Evolutionary conservation across 1,140 invertebrate species (phyloP).

Genomic region (Lasaia peninsularis): DNA sequence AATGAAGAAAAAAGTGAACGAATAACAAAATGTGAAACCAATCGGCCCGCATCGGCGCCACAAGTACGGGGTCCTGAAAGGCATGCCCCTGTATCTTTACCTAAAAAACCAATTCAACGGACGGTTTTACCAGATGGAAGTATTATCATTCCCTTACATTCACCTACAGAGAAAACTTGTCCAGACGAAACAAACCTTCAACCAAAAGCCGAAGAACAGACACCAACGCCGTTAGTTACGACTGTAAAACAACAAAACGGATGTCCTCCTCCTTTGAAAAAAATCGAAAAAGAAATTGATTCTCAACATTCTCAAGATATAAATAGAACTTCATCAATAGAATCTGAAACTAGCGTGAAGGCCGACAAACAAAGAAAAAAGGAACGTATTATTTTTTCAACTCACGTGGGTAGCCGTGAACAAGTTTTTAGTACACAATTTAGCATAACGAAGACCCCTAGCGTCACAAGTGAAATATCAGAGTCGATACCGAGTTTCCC

Average conservation of each 20-base stretch:
- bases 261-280: not conserved
- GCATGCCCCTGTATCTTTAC: slow-evolving; percentile 18
- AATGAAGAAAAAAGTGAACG: slow-evolving; percentile 21
- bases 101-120: slow-evolving; percentile 44
- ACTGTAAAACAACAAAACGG: not conserved
- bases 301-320: slow-evolving; percentile 8
- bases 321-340: not conserved
- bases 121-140: slow-evolving; percentile 70
- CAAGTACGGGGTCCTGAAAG: slow-evolving; percentile 33
- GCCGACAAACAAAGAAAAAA: slow-evolving; percentile 31
- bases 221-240: not conserved
- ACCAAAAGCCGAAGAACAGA: not conserved
- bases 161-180: slow-evolving; percentile 60
- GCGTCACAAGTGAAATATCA: slow-evolving; percentile 63
- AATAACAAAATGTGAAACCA: slow-evolving; percentile 24
- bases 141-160: slow-evolving; percentile 77
- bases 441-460: slow-evolving; percentile 68
- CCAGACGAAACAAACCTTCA: not conserved
- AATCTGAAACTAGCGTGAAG: not conserved
- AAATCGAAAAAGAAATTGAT: slow-evolving; percentile 9
- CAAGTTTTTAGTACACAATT: slow-evolving; percentile 67
- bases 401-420: slow-evolving; percentile 60
- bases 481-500: slow-evolving; percentile 55
- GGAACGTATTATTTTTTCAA: slow-evolving; percentile 58
- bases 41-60: slow-evolving; percentile 51